Evolutionary conservation across 2,888 invertebrate genomes (phyloP).

Genomic region (Achlya flavicornis): DNA sequence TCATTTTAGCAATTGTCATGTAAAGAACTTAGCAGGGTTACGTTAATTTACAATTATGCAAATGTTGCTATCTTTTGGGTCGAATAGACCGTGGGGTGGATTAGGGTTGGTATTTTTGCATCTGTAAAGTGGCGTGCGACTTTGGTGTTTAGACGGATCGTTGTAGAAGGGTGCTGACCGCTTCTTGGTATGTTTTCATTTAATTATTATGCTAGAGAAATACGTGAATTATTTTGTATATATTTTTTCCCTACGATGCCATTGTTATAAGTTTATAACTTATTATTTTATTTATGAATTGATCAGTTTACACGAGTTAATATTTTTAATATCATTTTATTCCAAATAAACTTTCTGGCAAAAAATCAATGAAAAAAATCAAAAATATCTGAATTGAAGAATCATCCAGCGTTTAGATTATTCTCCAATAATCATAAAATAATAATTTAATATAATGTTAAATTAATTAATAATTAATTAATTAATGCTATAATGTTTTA

Average conservation of each 20-base stretch:
- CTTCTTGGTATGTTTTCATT: slow-evolving; percentile 12
- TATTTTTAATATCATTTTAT: no score
- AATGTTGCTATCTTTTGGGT: slow-evolving; percentile 41
- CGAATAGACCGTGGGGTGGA: slow-evolving; percentile 29
- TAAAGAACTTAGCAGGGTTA: slow-evolving; percentile 47
- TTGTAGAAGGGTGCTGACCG: slow-evolving; percentile 9
- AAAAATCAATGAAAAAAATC: no score
- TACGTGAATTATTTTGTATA: neutral
- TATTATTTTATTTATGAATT: no score
- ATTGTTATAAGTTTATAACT: neutral
- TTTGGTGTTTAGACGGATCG: neutral
- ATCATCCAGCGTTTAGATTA: neutral
- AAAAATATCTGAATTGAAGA: no score
- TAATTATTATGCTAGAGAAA: no score
- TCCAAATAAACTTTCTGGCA: no score
- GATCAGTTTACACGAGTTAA: no score
- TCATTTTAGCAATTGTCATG: slow-evolving; percentile 54
- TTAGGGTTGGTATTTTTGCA: slow-evolving; percentile 11
- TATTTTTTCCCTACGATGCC: neutral
- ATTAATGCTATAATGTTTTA: no score
- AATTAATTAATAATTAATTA: no score
- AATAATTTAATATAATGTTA: no score
- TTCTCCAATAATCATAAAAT: no score
- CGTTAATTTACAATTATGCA: slow-evolving; percentile 74
- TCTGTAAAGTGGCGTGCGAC: slow-evolving; percentile 11